These are phyloP conservation scores for Scelioninae gen. 1 DNA, from an alignment of 2,888 invertebrate species.

Conservation along the genomic window DNA sequence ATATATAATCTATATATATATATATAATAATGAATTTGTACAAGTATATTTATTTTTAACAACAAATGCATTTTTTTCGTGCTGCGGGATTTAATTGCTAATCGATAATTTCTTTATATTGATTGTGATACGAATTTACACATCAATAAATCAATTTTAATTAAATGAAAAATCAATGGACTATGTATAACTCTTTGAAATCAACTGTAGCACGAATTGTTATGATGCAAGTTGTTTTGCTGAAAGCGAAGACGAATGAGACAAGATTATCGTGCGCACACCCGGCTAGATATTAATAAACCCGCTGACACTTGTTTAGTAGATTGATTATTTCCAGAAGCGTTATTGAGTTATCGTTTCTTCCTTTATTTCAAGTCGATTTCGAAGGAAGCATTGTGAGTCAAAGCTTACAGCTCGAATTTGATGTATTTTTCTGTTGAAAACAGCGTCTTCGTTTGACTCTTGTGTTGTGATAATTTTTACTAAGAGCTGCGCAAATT, in stretches of 20 bases:
- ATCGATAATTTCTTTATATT: conserved; percentile 46
- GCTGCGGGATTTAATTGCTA: conserved; percentile 53
- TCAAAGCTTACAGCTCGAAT: conserved; percentile 11
- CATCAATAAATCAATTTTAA: conserved; percentile 28
- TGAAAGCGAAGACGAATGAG: conserved; percentile 13
- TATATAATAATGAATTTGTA: conserved; percentile 70
- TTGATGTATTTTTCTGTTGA: conserved; percentile 23
- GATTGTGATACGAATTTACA: conserved; percentile 62
- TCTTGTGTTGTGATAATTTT: conserved; percentile 63
- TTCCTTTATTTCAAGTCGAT: conserved; percentile 41
- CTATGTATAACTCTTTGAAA: not conserved
- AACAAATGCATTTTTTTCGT: conserved; percentile 73
- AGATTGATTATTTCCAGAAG: conserved; percentile 24
- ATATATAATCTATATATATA: no score
- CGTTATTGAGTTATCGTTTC: conserved; percentile 35
- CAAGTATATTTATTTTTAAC: conserved; percentile 72
- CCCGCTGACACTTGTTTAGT: not conserved
- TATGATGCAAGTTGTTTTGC: conserved; percentile 9
- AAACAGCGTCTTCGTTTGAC: conserved; percentile 46
- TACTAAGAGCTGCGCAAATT: conserved; percentile 35
- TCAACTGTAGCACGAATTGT: conserved; percentile 3
- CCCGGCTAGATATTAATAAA: conserved; percentile 21
- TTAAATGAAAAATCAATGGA: conserved; percentile 1
- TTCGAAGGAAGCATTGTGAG: conserved; percentile 18
- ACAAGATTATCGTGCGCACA: conserved; percentile 31